Percentiles rank a stretch among this genome's conserved stretches.
phyloP scores from a whole-genome alignment of 1,140 invertebrate species.

The Meloidogyne chitwoodi region DNA sequence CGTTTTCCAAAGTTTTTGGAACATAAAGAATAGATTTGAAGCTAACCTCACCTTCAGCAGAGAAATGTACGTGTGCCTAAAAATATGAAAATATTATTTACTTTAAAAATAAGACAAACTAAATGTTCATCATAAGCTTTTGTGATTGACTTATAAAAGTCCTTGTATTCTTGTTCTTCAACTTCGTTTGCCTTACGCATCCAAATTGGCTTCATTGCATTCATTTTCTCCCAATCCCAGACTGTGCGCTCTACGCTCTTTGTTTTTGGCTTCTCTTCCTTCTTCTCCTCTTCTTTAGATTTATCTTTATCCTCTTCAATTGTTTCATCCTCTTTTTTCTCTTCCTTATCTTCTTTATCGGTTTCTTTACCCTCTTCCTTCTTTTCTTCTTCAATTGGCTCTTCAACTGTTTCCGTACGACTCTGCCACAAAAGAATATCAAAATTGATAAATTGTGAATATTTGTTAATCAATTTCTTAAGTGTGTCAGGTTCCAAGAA shows the following conservation, averaged over 20 bases:
- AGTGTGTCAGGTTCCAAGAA: slow-evolving; percentile 88
- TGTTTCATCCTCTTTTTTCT: slow-evolving; percentile 79
- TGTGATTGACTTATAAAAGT: slow-evolving; percentile 88
- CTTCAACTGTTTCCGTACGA: slow-evolving; percentile 81
- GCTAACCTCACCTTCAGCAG: slow-evolving; percentile 95
- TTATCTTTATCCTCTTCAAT: slow-evolving; percentile 74
- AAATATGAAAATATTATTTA: neutral
- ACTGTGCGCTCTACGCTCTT: slow-evolving; percentile 91
- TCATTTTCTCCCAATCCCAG: slow-evolving; percentile 96
- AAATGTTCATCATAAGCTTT: slow-evolving; percentile 83
- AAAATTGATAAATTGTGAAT: slow-evolving; percentile 99
- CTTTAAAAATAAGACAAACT: slow-evolving; percentile 36
- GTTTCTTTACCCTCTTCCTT: slow-evolving; percentile 57
- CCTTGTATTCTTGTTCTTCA: slow-evolving; percentile 79
- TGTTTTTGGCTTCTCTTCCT: slow-evolving; percentile 74
- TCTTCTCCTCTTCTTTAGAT: slow-evolving; percentile 58
- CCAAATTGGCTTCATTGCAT: slow-evolving; percentile 92
- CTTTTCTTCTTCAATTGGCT: slow-evolving; percentile 64
- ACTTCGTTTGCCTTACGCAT: slow-evolving; percentile 83
- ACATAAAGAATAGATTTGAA: slow-evolving; percentile 93
- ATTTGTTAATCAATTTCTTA: slow-evolving; percentile 85
- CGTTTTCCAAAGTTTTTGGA: slow-evolving; percentile 79
- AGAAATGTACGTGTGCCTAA: slow-evolving; percentile 80
- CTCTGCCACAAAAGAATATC: slow-evolving; percentile 93
- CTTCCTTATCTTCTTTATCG: slow-evolving; percentile 40